Evolutionary conservation across 2,888 invertebrate genomes (phyloP).

Genomic region (Volucella inflata): DNA sequence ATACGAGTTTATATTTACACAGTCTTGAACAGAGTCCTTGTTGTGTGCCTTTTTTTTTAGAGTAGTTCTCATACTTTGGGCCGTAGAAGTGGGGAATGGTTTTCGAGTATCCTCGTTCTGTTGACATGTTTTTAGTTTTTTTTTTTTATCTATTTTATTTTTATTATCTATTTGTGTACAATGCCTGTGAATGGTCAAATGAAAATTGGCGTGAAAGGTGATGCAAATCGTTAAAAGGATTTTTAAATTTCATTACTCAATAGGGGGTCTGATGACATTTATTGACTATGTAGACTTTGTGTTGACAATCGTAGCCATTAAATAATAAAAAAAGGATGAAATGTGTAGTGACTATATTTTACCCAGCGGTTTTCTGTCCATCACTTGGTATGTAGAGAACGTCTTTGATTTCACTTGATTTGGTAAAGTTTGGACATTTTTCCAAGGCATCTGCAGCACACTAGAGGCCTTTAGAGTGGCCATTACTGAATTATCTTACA

Average conservation of each 20-base stretch:
- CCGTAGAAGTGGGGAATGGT: conserved; percentile 17
- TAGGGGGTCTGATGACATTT: background rate
- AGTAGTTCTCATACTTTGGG: conserved; percentile 3
- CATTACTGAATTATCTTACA: no score
- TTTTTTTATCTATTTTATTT: background rate
- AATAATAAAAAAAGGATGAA: no score
- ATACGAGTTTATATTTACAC: conserved; percentile 52
- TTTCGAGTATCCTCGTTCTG: conserved; percentile 50
- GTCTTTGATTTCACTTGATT: no score
- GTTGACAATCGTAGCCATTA: no score
- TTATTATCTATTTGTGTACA: background rate
- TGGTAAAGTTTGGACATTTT: no score
- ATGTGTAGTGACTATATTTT: no score
- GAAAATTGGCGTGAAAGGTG: conserved; percentile 57
- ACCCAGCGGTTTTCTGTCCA: no score
- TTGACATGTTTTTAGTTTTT: conserved; percentile 45
- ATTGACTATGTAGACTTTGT: background rate
- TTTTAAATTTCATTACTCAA: conserved; percentile 47
- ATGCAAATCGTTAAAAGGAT: conserved; percentile 43
- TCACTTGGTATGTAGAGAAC: no score
- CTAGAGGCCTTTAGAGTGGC: no score
- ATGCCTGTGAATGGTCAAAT: conserved; percentile 37
- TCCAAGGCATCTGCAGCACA: no score
- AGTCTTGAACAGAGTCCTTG: conserved; percentile 55
- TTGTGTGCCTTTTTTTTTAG: conserved; percentile 16